Evolutionary conservation across 2,888 invertebrate species (phyloP).

Genomic region (Mythimna ferrago): DNA sequence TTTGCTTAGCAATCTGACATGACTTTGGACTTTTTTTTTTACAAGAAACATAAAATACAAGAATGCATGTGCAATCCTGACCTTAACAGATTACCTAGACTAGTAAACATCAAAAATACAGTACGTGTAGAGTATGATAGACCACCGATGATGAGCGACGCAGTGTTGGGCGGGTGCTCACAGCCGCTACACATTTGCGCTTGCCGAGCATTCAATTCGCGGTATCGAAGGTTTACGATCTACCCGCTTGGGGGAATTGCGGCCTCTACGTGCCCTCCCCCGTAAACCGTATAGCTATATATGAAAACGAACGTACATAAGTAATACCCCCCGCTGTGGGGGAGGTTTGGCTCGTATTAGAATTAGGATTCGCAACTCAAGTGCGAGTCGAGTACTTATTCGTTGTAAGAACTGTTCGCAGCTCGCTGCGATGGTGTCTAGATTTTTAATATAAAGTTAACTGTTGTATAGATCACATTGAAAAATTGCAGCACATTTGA

Average conservation of each 20-base stretch:
- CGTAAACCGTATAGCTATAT: slow-evolving; percentile 76
- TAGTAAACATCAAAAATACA: slow-evolving; percentile 25
- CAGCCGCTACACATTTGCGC: slow-evolving; percentile 83
- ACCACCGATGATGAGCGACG: slow-evolving; percentile 50
- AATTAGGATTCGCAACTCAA: slow-evolving; percentile 86
- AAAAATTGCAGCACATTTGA: background rate
- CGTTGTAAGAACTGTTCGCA: slow-evolving; percentile 66
- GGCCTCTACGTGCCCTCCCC: slow-evolving; percentile 85
- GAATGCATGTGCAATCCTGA: background rate
- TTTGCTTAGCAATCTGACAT: too few relatives aligned
- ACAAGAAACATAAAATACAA: too few relatives aligned
- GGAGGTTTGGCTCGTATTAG: slow-evolving; percentile 81
- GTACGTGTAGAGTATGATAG: slow-evolving; percentile 35
- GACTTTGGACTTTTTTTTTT: too few relatives aligned
- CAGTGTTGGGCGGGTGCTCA: slow-evolving; percentile 69
- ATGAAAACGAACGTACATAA: slow-evolving; percentile 82
- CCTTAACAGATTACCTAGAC: background rate
- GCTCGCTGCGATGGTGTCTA: slow-evolving; percentile 3
- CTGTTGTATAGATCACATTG: background rate
- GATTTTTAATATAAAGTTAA: background rate
- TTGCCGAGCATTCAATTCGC: slow-evolving; percentile 86
- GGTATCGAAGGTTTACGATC: slow-evolving; percentile 89
- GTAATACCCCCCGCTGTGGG: slow-evolving; percentile 75
- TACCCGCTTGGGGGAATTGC: slow-evolving; percentile 88
- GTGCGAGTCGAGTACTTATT: slow-evolving; percentile 70